Evolutionary conservation across 2,888 invertebrate genomes (phyloP), one percentile per base, ranked within the genome.

Genomic region (Himalopsyche kuldschensis): DNA sequence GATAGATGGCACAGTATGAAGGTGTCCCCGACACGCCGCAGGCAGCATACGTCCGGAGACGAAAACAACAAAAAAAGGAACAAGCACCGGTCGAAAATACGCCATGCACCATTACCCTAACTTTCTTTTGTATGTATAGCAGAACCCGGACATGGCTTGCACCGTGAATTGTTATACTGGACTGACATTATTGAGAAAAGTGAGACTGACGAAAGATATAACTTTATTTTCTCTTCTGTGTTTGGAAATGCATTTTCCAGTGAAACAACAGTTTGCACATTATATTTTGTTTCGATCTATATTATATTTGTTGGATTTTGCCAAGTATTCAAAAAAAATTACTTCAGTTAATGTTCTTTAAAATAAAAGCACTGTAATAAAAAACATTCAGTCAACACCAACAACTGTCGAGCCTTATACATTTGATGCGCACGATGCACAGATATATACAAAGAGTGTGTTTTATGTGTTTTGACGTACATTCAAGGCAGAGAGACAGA

Each of bases 61-160:
- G 63, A 79, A 79, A 82, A 82, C 82, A 79, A 82, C 75, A 81
- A 82, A 32, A n/a, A 78, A 69, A 69, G n/a, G 20, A 78, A 69
- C 32, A 27, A 35, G 11, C 78, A 78, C 47, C 79, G 32, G 47
- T 47, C 63, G 75, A 78, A 82, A 82, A 69, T 79, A 75, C 78
- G 41, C 79, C 47, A 69, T 47, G 75, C 47, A 17, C 75, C 79
- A 82, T 79, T 82, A 79, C 55, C 79, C n/a, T 48, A 30, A 75
- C 79, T 82, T 82, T 79, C 78, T 82, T 79, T 47, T 79, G 30
- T 78, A 47, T 78, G 48, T 47, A 47, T 78, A 27, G 24, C 27
- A 30, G n/a, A 78, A 35, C 15, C 47, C 32, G 46, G 69, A 30
- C 20, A 31, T 30, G 27, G 41, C 69, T 47, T 75, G 82, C 48